These are phyloP conservation scores for Eupelmus urozonus DNA, from an alignment of 2,888 invertebrate genomes.

Conservation along the genomic window DNA sequence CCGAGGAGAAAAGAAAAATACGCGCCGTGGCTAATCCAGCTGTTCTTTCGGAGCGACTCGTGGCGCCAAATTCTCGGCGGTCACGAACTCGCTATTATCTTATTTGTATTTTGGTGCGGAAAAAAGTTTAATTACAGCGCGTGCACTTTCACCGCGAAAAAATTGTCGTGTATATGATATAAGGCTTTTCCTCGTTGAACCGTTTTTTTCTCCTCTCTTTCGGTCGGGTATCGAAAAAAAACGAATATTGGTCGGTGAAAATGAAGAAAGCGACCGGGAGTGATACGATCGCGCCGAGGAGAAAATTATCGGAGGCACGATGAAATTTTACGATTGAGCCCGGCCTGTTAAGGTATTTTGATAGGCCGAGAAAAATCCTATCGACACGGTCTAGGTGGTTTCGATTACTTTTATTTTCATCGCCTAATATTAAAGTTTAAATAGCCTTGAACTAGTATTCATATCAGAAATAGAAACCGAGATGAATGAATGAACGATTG, in stretches of 20 bases:
- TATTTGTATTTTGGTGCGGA: background rate
- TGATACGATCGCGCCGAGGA: background rate
- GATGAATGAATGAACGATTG: too few species aligned
- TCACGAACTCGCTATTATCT: conserved; percentile 5
- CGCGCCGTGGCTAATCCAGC: too few species aligned
- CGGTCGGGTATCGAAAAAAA: too few species aligned
- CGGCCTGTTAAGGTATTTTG: too few species aligned
- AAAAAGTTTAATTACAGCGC: conserved; percentile 36
- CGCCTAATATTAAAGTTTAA: background rate
- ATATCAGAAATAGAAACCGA: background rate
- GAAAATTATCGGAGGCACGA: conserved; percentile 12
- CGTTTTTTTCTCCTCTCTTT: background rate
- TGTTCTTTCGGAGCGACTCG: background rate
- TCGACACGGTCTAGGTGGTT: too few species aligned
- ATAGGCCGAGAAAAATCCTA: too few species aligned
- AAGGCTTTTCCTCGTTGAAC: conserved; percentile 19
- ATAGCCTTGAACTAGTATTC: background rate
- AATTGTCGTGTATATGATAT: conserved; percentile 44
- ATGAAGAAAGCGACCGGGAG: conserved; percentile 39
- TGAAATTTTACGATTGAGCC: conserved; percentile 10
- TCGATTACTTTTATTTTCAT: too few species aligned
- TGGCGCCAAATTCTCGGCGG: background rate
- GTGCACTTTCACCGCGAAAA: conserved; percentile 50
- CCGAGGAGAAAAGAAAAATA: too few species aligned
- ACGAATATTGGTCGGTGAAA: conserved; percentile 25